Conservation (phyloP, 2,888 invertebrate genomes). For the Acanthacorydalis orientalis region DNA sequence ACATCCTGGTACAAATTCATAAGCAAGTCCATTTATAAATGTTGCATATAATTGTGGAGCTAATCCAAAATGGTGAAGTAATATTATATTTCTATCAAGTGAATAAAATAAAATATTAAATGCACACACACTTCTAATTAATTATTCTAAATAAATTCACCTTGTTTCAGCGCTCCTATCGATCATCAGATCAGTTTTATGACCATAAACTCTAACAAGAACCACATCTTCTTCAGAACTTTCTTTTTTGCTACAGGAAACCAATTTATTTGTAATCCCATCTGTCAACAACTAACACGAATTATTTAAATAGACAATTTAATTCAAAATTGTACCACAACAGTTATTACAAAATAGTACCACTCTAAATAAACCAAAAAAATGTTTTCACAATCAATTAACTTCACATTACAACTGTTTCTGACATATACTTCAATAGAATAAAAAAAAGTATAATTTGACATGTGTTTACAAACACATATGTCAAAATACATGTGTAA, state of each 20-base stretch:
- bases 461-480: background rate
- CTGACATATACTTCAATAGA: no score
- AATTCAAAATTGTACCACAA: no score
- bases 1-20: conserved; percentile 71
- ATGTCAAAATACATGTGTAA: background rate
- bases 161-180: conserved; percentile 71
- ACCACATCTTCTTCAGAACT: conserved; percentile 46
- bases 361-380: no score
- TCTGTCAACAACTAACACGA: conserved; percentile 67
- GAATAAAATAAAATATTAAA: no score
- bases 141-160: conserved; percentile 19
- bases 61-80: conserved; percentile 54
- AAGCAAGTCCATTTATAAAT: conserved; percentile 87
- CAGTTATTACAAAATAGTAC: no score
- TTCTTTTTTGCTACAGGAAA: conserved; percentile 43
- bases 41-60: conserved; percentile 79
- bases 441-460: background rate
- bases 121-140: no score
- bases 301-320: no score
- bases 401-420: no score
- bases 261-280: conserved; percentile 84
- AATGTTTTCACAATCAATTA: no score
- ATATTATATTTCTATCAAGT: conserved; percentile 28
- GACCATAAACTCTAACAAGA: conserved; percentile 79
- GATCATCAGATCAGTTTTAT: conserved; percentile 83